Evolutionary conservation across 2,888 invertebrate genomes (phyloP), one percentile per base, ranked within the genome.

Genomic region (Drosophila flavopinicola): DNA sequence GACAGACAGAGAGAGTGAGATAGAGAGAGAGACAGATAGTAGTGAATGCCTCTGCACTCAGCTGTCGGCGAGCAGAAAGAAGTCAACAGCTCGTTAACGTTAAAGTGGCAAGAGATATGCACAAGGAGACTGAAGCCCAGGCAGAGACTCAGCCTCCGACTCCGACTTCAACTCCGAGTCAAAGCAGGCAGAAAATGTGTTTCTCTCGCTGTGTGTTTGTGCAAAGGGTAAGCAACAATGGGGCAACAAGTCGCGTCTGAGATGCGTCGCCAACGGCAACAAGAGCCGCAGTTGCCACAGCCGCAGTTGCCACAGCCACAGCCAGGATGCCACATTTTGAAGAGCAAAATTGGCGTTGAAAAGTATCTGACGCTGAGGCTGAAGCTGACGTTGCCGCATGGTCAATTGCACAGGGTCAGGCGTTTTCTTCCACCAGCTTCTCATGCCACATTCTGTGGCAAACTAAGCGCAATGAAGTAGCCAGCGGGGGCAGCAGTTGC

Each of bases 81-180:
- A 84, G 83, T 84, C 87, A 87, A 84, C 87, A 84, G 83, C 83
- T 84, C 83, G 87, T 84, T 84, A 84, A 87, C 83, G 74, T 78
- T 87, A 78, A 80, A 84, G 87, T 84, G 86, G 86, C 86, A 85
- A 85, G 61, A 83, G 87, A 84, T 87, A 80, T 83, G 70, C 83
- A 65, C 63, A 49, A 78, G 85, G 52, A 78, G 85, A 80, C 53
- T 58, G 38, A 64, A 53, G 44, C 35, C 6, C 51, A 30, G 51
- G 29, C 44, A 33, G 23, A 45, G 56, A 25, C 59, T 20, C 9
- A 30, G n/a, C 2, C 38, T 24, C 11, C 2, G 6, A 41, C 30
- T 41, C 20, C 10, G 9, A 27, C 48, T 9, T 10, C 7, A 37
- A 17, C 47, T 66, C 20, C 5, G 10, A 4, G 20, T 32, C 13